These are phyloP conservation scores for Chloromyia formosa DNA, from an alignment of 2,888 invertebrate species.

Conservation along the genomic window DNA sequence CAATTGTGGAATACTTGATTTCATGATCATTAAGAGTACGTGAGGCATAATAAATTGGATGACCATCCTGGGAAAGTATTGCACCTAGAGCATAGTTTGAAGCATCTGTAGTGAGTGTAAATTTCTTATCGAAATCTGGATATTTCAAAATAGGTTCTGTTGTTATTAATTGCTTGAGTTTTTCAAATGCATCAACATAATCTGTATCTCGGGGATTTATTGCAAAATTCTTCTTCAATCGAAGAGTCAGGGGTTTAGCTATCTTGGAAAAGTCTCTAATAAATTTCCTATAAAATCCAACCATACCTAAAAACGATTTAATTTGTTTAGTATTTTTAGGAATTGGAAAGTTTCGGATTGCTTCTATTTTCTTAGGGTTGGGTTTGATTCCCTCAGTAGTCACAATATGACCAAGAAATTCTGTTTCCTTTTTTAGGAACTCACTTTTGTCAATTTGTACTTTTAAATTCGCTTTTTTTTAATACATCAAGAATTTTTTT, in stretches of 20 bases:
- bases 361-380: constrained; percentile 13
- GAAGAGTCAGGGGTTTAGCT: not conserved
- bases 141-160: not conserved
- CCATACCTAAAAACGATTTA: constrained; percentile 18
- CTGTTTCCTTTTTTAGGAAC: constrained; percentile 3
- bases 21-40: constrained; percentile 1
- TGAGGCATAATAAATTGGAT: not conserved
- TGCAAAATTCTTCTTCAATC: not conserved
- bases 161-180: not conserved
- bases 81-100: not conserved
- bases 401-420: constrained; percentile 10
- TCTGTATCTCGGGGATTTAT: not conserved
- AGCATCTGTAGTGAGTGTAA: constrained; percentile 2
- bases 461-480: not conserved
- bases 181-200: not conserved
- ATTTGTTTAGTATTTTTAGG: constrained; percentile 25
- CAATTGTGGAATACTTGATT: not conserved
- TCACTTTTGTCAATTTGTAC: constrained; percentile 6
- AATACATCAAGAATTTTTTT: too few relatives aligned
- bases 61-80: not conserved
- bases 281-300: constrained; percentile 24
- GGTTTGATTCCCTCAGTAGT: constrained; percentile 22
- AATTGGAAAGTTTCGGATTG: not conserved
- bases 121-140: not conserved
- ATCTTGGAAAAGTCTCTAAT: constrained; percentile 26